These are phyloP conservation scores for Megaustenia siamemsis DNA, from an alignment of 2,888 invertebrate genomes.

Conservation along the genomic window DNA sequence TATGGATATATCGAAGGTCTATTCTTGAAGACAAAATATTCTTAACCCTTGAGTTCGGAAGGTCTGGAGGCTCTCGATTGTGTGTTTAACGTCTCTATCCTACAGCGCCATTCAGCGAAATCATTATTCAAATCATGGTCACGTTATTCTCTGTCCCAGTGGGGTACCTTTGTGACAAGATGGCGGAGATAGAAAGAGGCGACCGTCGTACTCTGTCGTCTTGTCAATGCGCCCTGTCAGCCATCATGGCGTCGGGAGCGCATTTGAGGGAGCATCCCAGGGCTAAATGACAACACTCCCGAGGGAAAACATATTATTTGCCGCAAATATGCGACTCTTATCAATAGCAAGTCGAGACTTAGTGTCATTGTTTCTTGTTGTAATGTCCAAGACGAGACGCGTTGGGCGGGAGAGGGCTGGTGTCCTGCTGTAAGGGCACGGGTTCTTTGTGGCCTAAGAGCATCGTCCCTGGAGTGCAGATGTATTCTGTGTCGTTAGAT, in stretches of 20 bases:
- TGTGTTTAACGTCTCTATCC: slow-evolving; percentile 13
- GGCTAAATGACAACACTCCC: slow-evolving; percentile 55
- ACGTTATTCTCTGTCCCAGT: slow-evolving; percentile 9
- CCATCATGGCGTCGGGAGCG: slow-evolving; percentile 36
- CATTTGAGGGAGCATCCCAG: slow-evolving; percentile 22
- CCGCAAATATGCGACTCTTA: slow-evolving; percentile 47
- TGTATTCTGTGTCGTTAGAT: neutral
- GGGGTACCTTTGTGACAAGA: slow-evolving; percentile 29
- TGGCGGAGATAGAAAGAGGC: slow-evolving; percentile 38
- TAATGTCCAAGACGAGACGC: slow-evolving; percentile 56
- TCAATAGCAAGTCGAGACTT: slow-evolving; percentile 52
- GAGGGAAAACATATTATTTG: slow-evolving; percentile 60
- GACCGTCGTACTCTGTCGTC: neutral
- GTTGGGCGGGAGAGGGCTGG: slow-evolving; percentile 20
- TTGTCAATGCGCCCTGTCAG: slow-evolving; percentile 27
- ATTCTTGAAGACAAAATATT: slow-evolving; percentile 14
- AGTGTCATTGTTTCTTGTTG: slow-evolving; percentile 55
- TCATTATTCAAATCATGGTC: slow-evolving; percentile 37
- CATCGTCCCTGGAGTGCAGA: neutral
- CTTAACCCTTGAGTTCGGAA: neutral
- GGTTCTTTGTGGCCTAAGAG: neutral
- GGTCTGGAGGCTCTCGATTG: neutral
- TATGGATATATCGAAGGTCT: slow-evolving; percentile 2
- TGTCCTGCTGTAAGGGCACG: neutral
- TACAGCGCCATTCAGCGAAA: slow-evolving; percentile 23